phyloP scores from a whole-genome alignment of 2,113 vertebrate species.

The Otis tarda region DNA sequence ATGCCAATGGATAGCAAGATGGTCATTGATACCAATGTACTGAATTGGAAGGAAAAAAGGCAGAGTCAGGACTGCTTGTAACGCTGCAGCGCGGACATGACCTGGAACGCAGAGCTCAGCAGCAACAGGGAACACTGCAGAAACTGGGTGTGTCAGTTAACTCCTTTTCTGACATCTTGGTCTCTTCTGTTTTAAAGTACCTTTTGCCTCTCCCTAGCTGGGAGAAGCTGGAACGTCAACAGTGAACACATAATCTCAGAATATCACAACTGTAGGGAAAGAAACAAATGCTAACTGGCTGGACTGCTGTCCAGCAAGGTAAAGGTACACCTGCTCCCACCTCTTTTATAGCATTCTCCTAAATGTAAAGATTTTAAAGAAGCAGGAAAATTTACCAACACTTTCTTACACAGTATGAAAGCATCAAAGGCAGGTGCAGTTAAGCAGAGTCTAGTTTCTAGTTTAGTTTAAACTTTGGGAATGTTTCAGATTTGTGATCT shows the following conservation, averaged over 20 bases:
- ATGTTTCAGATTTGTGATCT: neutral
- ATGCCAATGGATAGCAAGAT: slow-evolving; percentile 1
- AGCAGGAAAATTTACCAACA: neutral
- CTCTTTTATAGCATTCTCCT: neutral
- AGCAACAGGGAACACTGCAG: neutral
- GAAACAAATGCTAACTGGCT: neutral
- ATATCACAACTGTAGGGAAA: neutral
- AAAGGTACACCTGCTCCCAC: neutral
- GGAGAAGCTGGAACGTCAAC: neutral
- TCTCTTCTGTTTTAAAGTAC: neutral
- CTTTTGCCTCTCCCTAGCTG: neutral
- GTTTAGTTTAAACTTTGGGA: neutral
- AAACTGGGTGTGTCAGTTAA: neutral
- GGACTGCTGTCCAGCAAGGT: neutral
- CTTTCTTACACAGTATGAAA: neutral
- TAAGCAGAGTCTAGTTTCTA: neutral
- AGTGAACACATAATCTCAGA: neutral
- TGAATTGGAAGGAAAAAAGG: neutral
- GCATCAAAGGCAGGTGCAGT: rapidly evolving
- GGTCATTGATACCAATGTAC: neutral
- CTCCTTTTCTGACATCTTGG: neutral
- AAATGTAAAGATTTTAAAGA: neutral
- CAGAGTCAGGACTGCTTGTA: slow-evolving; percentile 11
- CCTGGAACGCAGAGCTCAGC: neutral
- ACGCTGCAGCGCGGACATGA: slow-evolving; percentile 1